Conservation (phyloP, 2,888 invertebrate genomes). For the Cataglyphis altisquamis region DNA sequence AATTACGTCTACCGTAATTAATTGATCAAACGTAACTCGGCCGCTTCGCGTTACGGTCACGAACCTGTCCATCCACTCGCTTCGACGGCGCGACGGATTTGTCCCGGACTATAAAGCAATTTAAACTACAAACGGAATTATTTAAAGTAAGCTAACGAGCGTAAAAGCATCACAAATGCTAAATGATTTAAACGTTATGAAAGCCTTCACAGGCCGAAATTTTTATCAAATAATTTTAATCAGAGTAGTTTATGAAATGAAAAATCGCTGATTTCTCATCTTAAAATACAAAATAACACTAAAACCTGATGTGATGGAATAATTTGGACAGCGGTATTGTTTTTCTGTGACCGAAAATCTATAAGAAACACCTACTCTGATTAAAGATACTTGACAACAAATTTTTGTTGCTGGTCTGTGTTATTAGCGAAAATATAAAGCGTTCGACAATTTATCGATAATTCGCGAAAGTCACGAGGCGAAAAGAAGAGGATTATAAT, state of each 20-base stretch:
- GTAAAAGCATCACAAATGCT: background rate
- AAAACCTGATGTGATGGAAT: too few relatives aligned
- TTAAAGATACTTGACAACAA: too few relatives aligned
- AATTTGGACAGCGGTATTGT: too few relatives aligned
- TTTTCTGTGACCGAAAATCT: too few relatives aligned
- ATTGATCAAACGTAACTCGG: constrained; percentile 57
- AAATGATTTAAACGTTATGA: background rate
- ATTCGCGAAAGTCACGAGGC: background rate
- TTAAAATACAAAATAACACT: too few relatives aligned
- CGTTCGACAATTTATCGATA: background rate
- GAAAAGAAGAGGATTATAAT: background rate
- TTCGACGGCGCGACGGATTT: constrained; percentile 16
- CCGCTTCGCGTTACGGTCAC: constrained; percentile 48
- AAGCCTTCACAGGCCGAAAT: background rate
- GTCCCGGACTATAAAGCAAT: constrained; percentile 38
- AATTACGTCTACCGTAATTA: constrained; percentile 62
- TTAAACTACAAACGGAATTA: background rate
- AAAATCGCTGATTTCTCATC: too few relatives aligned
- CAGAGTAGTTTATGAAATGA: too few relatives aligned
- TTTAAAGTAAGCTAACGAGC: background rate
- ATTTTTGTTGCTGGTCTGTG: too few relatives aligned
- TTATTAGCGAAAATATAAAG: too few relatives aligned
- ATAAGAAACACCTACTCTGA: too few relatives aligned
- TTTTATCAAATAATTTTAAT: too few relatives aligned
- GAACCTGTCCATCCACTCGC: constrained; percentile 39